phyloP scores from a whole-genome alignment of 2,113 vertebrate species.

The Chaenocephalus aceratus region DNA sequence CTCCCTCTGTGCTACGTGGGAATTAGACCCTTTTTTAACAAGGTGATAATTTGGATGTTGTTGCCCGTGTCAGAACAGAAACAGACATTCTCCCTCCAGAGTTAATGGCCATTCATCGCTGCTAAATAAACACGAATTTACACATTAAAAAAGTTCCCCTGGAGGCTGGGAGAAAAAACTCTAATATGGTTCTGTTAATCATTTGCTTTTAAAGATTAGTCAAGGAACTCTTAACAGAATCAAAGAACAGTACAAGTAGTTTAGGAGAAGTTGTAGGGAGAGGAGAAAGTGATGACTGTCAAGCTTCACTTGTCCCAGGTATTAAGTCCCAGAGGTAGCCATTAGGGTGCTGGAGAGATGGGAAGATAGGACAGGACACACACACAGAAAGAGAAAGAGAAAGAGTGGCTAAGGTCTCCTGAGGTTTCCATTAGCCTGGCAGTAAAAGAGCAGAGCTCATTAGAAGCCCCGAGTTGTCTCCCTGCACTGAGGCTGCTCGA shows the following conservation, averaged over 20 bases:
- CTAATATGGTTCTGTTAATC: constrained; percentile 46
- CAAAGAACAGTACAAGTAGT: neutral
- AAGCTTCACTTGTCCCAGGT: constrained; percentile 72
- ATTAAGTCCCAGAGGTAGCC: constrained; percentile 76
- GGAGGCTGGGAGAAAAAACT: constrained; percentile 15
- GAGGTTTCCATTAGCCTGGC: constrained; percentile 82
- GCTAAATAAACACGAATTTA: constrained; percentile 71
- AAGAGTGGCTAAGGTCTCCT: constrained; percentile 59
- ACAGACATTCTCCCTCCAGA: constrained; percentile 52
- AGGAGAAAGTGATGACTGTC: constrained; percentile 66
- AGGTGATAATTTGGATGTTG: constrained; percentile 75
- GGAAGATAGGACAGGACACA: constrained; percentile 54
- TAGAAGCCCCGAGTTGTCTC: constrained; percentile 76
- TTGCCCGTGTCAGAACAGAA: constrained; percentile 66
- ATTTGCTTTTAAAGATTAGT: constrained; percentile 12
- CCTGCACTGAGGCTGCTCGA: constrained; percentile 47
- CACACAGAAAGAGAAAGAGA: neutral
- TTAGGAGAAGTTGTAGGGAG: constrained; percentile 24
- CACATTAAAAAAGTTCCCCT: constrained; percentile 48
- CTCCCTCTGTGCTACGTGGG: constrained; percentile 59
- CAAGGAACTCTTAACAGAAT: neutral
- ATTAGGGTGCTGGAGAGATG: constrained; percentile 74
- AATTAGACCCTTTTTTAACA: constrained; percentile 68
- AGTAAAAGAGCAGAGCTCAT: constrained; percentile 84
- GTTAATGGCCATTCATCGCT: constrained; percentile 69